A percentile compares a stretch with the other conserved stretches of the same genome.
These are phyloP conservation scores for Drosophila kanekoi DNA, from an alignment of 2,888 invertebrate genomes.

Conservation along the genomic window DNA sequence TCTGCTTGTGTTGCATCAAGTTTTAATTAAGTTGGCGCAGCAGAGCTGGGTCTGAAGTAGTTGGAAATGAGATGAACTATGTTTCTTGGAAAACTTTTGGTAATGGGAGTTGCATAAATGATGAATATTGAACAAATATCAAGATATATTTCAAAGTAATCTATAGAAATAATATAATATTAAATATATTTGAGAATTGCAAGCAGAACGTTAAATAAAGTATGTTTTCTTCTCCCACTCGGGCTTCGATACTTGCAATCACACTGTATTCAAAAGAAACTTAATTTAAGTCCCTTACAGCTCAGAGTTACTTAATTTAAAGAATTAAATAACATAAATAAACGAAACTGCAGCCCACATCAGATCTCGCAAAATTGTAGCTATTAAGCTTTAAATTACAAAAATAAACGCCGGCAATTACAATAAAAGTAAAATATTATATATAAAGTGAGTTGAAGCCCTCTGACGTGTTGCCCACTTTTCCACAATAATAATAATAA, in stretches of 20 bases:
- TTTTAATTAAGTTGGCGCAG: slow-evolving; percentile 32
- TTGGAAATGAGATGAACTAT: slow-evolving; percentile 5
- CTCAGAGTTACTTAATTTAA: neutral
- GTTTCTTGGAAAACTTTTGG: slow-evolving; percentile 15
- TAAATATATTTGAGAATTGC: too few relatives aligned
- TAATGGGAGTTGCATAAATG: neutral
- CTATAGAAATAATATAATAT: too few relatives aligned
- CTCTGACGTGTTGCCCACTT: slow-evolving; percentile 27
- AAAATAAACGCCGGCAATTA: slow-evolving; percentile 50
- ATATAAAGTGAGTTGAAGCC: slow-evolving; percentile 24
- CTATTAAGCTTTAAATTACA: slow-evolving; percentile 51
- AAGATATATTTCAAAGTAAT: too few relatives aligned
- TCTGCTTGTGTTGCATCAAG: slow-evolving; percentile 25
- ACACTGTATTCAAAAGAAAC: too few relatives aligned
- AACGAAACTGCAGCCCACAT: slow-evolving; percentile 5
- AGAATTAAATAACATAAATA: neutral
- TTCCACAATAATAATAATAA: neutral
- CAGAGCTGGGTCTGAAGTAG: neutral
- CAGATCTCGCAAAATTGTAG: slow-evolving; percentile 37
- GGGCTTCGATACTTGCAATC: too few relatives aligned
- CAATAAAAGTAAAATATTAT: slow-evolving; percentile 14
- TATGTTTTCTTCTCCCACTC: too few relatives aligned
- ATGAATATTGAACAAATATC: too few relatives aligned
- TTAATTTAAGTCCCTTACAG: neutral
- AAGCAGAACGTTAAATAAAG: too few relatives aligned